Evolutionary conservation across 2,797 vertebrate genomes (phyloP), one percentile per base, ranked within the genome.

Genomic region (Lepidocolaptes lacrymiger): DNA sequence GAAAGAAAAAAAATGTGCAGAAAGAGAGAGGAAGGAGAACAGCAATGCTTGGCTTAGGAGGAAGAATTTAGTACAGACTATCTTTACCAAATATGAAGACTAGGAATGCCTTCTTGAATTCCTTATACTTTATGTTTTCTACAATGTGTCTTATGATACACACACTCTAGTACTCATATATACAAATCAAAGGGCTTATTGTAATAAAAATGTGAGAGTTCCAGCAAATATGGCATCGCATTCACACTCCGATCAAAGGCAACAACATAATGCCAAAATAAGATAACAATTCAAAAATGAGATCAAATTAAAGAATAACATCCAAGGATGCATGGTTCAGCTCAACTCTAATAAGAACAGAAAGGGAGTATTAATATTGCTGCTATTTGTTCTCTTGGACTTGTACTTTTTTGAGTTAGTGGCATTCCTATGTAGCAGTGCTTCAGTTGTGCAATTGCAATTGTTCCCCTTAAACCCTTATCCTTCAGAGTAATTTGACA

Each of bases 231-330:
- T 15, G 34, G 30, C 54, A 72, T 39, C 26, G 32, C 22, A 4
- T 32, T 93, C 77, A 73, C 58, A 62, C 7, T 92, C 76, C 89
- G 77, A 95, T 93, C 91, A 93, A 96, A 94, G 77, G 71, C 59
- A 89, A 83, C 90, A 80, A 41, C 75, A 69, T 34, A 72, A 72
- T 85, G 66, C 48, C 54, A 94, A 72, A 93, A 90, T 78, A 66
- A 91, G 66, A 78, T 36, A 95, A 86, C 43, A 79, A 76, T 85
- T 85, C 74, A 85, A 46, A 83, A 72, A 44, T 54, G 76, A 86
- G 59, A 59, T 83, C 59, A 48, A 85, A 43, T 52, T 74, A 37
- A 17, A 76, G n/a, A 69, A 58, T 54, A 80, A 79, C 39, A 93
- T 48, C 36, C 59, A 76, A 62, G 22, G 14, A 88, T 51, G 37